Conservation (phyloP, 1,140 invertebrate genomes). For the Globodera ellingtonae region DNA sequence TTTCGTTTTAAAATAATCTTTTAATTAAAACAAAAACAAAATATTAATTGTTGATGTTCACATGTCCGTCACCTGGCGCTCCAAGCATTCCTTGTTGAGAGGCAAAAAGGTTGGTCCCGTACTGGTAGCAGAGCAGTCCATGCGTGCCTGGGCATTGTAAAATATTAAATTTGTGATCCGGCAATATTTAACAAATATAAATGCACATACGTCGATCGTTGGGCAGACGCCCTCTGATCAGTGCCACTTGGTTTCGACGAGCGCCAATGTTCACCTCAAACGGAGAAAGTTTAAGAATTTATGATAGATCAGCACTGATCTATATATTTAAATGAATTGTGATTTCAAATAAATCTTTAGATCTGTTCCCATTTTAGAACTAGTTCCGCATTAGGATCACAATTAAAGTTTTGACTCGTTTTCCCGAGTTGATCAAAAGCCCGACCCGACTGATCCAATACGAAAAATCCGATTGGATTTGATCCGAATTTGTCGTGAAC, state of each 20-base stretch:
- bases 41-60: constrained; percentile 11
- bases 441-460: no score
- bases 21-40: constrained; percentile 4
- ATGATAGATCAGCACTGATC: no score
- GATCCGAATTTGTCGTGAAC: not conserved
- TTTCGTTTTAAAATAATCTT: constrained; percentile 65
- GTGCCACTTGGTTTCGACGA: constrained; percentile 64
- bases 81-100: constrained; percentile 76
- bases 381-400: no score
- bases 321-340: no score
- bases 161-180: not conserved
- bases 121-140: constrained; percentile 71
- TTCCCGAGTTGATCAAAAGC: no score
- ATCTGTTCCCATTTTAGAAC: no score
- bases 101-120: constrained; percentile 86
- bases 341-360: no score
- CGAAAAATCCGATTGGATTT: no score
- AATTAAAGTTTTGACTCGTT: no score
- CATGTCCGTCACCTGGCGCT: constrained; percentile 14
- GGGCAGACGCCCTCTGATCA: constrained; percentile 63
- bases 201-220: constrained; percentile 57
- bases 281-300: no score
- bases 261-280: constrained; percentile 58
- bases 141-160: not conserved
- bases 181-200: no score